Percentiles rank a stretch among this genome's conserved stretches.
Evolutionary conservation across 1,140 invertebrate genomes (phyloP).

Genomic region (Pararge aegeria): DNA sequence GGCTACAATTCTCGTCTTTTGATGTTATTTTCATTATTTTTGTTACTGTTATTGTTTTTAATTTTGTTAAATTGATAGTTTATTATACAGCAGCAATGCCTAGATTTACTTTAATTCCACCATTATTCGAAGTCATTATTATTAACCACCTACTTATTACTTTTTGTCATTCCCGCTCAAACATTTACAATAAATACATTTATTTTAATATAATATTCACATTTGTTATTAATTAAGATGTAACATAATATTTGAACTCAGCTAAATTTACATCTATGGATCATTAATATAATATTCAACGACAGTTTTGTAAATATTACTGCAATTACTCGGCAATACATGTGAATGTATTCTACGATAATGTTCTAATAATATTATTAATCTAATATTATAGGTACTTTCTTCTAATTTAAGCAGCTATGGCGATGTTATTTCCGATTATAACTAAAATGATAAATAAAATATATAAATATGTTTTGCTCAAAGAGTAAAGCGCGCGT

Average conservation of each 20-base stretch:
- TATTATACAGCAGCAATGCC: neutral
- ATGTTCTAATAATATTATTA: too few relatives aligned
- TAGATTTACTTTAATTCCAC: neutral
- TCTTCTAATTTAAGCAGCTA: constrained; percentile 3
- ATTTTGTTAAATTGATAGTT: neutral
- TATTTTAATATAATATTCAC: neutral
- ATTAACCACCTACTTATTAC: neutral
- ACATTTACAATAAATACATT: neutral
- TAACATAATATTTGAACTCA: too few relatives aligned
- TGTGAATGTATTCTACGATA: too few relatives aligned
- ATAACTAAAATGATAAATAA: constrained; percentile 23
- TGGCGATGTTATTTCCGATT: constrained; percentile 17
- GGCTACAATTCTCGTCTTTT: neutral
- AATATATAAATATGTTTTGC: constrained; percentile 24
- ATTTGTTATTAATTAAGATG: neutral
- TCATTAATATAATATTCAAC: too few relatives aligned
- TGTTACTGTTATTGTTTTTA: neutral
- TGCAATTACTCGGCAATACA: too few relatives aligned
- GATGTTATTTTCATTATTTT: neutral
- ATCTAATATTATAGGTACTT: too few relatives aligned
- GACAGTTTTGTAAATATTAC: too few relatives aligned
- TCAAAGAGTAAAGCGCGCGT: constrained; percentile 46
- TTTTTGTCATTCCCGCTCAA: constrained; percentile 11
- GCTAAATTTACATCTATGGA: too few relatives aligned
- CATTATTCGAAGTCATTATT: neutral